Evolutionary conservation across 92 coral and sea anemone genomes (phyloP), one percentile per base, ranked within the genome.

Genomic region (Zoanthus sociatus): DNA sequence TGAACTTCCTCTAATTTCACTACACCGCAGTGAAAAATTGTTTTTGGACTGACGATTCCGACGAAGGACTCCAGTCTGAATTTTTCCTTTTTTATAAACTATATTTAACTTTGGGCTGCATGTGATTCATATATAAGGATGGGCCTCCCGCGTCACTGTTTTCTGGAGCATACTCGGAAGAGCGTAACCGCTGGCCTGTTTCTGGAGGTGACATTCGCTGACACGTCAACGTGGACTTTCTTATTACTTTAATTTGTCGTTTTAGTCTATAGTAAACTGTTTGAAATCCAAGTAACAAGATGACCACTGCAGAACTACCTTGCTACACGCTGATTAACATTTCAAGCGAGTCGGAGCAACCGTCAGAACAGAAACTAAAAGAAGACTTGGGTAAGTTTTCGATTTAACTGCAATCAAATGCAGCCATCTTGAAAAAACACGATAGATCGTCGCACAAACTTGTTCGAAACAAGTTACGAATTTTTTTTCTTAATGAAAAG

Each of bases 251-350:
- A 26, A 26, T 17, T 7, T 2, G 14, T 56, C 53, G 33, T 18
- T 14, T 66, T 31, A 42, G 78, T 61, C 26, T 90, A 77, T 55
- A 18, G 33, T 67, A 20, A 63, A 4, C 37, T 15, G 3, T 7
- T 37, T 15, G 20, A 78, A 15, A 0, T 31, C 15, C n/a, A 77
- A 50, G 44, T 71, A 84, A 7, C 83, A 86, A 69, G 83, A 97
- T 97, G 99, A 81, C 96, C 69, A 93, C 99, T 13, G 98, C 99
- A 61, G 98, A 97, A 91, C 93, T 92, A 61, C 99, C 99, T 61
- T 97, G 98, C 73, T 97, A 97, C 74, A 97, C 99, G 20, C 78
- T 97, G 18, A 93, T 97, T 13, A 97, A 97, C 77, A 93, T 95
- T 76, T 90, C 90, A 6, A 92, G 78, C 70, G 99, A 97, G 48